These are phyloP conservation scores for Tolmerus cingulatus DNA, from an alignment of 2,888 invertebrate species.

Conservation along the genomic window DNA sequence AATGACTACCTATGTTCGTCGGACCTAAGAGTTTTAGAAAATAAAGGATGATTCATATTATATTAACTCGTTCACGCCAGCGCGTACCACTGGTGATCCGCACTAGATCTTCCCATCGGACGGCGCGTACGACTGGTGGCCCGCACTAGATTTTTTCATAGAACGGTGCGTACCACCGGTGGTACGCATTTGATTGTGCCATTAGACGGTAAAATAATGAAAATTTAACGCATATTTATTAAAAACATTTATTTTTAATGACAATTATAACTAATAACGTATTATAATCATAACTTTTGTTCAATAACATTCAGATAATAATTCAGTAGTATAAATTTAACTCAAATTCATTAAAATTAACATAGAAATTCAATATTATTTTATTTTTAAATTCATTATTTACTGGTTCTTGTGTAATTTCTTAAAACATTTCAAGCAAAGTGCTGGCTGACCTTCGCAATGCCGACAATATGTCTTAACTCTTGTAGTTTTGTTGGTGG, in stretches of 20 bases:
- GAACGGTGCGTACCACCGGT: background rate
- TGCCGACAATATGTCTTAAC: conserved; percentile 26
- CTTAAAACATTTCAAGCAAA: conserved; percentile 22
- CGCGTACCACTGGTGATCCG: conserved; percentile 7
- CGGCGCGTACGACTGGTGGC: too few species aligned
- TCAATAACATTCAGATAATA: background rate
- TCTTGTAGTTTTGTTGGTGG: conserved; percentile 31
- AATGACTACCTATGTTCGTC: too few species aligned
- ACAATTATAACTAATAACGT: conserved; percentile 14
- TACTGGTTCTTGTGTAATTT: conserved; percentile 13
- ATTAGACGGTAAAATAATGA: conserved; percentile 22
- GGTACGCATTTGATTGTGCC: conserved; percentile 6
- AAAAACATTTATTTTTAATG: conserved; percentile 17
- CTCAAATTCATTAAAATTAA: background rate
- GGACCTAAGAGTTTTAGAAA: too few species aligned
- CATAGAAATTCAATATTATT: conserved; percentile 12
- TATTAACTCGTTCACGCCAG: too few species aligned
- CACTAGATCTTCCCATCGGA: background rate
- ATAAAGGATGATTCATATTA: too few species aligned
- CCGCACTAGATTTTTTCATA: background rate
- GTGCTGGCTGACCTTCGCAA: conserved; percentile 19
- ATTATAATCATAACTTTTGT: conserved; percentile 10
- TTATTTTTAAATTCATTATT: conserved; percentile 12
- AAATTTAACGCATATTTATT: conserved; percentile 26
- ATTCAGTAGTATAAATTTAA: background rate